These are phyloP conservation scores for Heliconius ismenius DNA, from an alignment of 2,888 invertebrate species.

Conservation along the genomic window DNA sequence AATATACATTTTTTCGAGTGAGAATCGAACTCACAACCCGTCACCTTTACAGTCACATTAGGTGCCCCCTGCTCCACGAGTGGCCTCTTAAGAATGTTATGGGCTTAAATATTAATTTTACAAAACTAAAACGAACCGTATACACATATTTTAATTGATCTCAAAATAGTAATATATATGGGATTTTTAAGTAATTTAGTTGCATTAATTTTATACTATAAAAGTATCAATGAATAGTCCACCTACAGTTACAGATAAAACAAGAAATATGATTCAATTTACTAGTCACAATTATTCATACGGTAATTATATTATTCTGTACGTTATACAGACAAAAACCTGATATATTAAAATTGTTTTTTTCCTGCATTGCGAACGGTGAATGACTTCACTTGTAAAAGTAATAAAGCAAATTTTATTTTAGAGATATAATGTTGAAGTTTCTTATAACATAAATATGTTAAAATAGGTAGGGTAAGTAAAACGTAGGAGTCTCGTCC, in stretches of 20 bases:
- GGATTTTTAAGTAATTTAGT: too few species aligned
- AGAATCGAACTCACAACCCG: too few species aligned
- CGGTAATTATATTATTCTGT: neutral
- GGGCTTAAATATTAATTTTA: too few species aligned
- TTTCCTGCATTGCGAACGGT: neutral
- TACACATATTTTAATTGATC: too few species aligned
- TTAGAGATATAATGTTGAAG: neutral
- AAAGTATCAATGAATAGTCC: neutral
- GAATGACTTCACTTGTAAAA: neutral
- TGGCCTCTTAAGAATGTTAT: too few species aligned
- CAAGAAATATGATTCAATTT: neutral
- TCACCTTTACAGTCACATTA: too few species aligned
- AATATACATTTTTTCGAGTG: too few species aligned
- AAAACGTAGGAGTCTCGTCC: conserved; percentile 50
- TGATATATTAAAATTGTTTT: conserved; percentile 10
- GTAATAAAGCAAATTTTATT: conserved; percentile 15
- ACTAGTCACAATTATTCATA: neutral
- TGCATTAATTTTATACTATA: neutral
- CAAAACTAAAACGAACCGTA: too few species aligned
- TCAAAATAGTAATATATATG: too few species aligned
- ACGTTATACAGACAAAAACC: neutral
- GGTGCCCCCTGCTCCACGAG: too few species aligned
- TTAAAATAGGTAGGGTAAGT: conserved; percentile 26
- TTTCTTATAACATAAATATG: conserved; percentile 17
- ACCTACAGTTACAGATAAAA: neutral